Percentiles rank a stretch among this genome's conserved stretches.
phyloP scores from a whole-genome alignment of 2,113 vertebrate genomes.

The Microtus richardsoni region DNA sequence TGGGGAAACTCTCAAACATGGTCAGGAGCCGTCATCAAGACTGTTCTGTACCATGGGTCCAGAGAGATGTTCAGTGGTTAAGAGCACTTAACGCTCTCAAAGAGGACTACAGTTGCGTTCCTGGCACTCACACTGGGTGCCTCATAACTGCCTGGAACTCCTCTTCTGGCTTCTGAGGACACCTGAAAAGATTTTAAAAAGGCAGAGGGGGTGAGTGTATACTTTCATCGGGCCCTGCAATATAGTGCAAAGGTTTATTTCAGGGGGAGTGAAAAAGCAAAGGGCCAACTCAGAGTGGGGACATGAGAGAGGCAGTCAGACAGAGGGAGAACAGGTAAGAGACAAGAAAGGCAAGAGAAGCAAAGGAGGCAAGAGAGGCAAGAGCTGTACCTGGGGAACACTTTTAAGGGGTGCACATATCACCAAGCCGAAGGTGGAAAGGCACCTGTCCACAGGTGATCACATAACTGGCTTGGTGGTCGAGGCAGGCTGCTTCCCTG shows the following conservation, averaged over 20 bases:
- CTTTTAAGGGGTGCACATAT: not conserved
- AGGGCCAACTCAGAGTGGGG: not conserved
- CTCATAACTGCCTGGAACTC: not conserved
- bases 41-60: not conserved
- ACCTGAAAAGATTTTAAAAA: not conserved
- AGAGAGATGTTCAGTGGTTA: not conserved
- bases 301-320: not conserved
- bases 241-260: not conserved
- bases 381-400: not conserved
- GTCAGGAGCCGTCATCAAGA: not conserved
- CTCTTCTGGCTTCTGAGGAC: not conserved
- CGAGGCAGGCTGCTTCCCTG: not conserved
- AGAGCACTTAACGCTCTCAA: not conserved
- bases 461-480: not conserved
- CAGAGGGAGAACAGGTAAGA: not conserved
- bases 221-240: not conserved
- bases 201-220: rapidly evolving
- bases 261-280: not conserved
- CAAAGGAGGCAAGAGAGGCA: not conserved
- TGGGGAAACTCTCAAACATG: not conserved
- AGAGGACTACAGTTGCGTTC: too few species aligned
- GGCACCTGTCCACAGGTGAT: not conserved
- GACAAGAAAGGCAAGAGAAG: not conserved
- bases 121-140: too few species aligned
- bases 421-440: not conserved